Percentiles rank a stretch among this genome's conserved stretches.
phyloP scores from a whole-genome alignment of 2,797 vertebrate genomes.

The Aeoliscus strigatus region DNA sequence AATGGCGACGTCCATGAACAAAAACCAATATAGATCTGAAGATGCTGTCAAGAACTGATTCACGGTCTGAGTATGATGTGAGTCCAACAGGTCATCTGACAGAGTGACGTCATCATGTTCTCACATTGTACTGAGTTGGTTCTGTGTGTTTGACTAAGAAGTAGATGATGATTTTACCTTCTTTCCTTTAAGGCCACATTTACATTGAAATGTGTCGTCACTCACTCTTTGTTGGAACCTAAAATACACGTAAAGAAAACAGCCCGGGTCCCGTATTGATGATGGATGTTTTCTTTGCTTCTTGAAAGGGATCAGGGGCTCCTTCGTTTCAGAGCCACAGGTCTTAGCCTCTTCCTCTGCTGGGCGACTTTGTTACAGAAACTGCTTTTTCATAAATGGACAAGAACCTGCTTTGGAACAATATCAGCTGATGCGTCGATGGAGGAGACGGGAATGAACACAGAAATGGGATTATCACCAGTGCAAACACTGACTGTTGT shows the following conservation, averaged over 20 bases:
- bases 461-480: not conserved
- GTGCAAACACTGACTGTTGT: no score
- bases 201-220: conserved; percentile 43
- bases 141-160: not conserved
- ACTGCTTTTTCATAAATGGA: conserved; percentile 10
- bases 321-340: conserved; percentile 20
- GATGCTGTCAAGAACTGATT: conserved; percentile 26
- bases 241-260: conserved; percentile 45
- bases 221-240: conserved; percentile 13
- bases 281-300: conserved; percentile 54
- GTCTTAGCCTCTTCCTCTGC: conserved; percentile 21
- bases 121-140: conserved; percentile 12
- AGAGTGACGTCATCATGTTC: conserved; percentile 3
- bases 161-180: conserved; percentile 5
- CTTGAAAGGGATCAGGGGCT: conserved; percentile 32
- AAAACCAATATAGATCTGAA: conserved; percentile 11
- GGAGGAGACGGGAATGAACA: not conserved
- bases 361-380: conserved; percentile 20
- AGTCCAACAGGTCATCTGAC: conserved; percentile 19
- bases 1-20: conserved; percentile 39
- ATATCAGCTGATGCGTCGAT: not conserved
- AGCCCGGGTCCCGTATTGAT: conserved; percentile 34
- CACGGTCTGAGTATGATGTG: conserved; percentile 24
- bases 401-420: conserved; percentile 12
- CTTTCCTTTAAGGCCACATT: conserved; percentile 24